These are phyloP conservation scores for Rhea pennata DNA, from an alignment of 2,113 vertebrate genomes.

Conservation along the genomic window DNA sequence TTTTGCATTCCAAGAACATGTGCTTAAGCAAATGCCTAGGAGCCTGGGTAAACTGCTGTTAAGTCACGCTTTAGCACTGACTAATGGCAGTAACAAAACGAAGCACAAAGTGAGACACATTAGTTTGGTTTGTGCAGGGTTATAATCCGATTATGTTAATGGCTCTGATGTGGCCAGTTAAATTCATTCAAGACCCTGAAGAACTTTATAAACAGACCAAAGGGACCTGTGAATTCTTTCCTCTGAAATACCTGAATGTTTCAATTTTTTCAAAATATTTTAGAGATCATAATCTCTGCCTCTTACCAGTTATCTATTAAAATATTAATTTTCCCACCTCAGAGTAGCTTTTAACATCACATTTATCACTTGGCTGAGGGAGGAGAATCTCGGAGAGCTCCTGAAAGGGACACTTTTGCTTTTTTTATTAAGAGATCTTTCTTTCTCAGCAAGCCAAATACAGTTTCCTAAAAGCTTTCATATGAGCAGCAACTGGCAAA, in stretches of 20 bases:
- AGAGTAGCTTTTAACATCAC: not conserved
- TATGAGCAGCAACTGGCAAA: not conserved
- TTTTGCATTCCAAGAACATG: not conserved
- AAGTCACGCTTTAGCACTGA: not conserved
- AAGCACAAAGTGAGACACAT: not conserved
- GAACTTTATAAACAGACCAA: not conserved
- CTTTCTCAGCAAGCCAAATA: not conserved
- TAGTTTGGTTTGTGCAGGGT: not conserved
- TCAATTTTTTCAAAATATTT: not conserved
- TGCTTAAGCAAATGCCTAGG: accelerated
- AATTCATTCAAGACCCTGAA: not conserved
- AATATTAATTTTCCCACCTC: not conserved
- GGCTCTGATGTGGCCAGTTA: not conserved
- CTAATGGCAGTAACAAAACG: not conserved
- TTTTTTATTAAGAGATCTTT: not conserved
- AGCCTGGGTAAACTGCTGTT: not conserved
- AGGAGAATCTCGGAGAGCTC: not conserved
- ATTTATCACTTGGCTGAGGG: not conserved
- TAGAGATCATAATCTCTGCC: not conserved
- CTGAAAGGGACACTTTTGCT: not conserved
- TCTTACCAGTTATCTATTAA: not conserved
- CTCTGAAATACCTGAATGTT: not conserved
- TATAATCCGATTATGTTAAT: not conserved
- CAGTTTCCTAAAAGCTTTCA: not conserved
- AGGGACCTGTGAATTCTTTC: not conserved